Evolutionary conservation across 64 coral and sea anemone genomes (phyloP).

Genomic region (Cladopsammia gracilis): DNA sequence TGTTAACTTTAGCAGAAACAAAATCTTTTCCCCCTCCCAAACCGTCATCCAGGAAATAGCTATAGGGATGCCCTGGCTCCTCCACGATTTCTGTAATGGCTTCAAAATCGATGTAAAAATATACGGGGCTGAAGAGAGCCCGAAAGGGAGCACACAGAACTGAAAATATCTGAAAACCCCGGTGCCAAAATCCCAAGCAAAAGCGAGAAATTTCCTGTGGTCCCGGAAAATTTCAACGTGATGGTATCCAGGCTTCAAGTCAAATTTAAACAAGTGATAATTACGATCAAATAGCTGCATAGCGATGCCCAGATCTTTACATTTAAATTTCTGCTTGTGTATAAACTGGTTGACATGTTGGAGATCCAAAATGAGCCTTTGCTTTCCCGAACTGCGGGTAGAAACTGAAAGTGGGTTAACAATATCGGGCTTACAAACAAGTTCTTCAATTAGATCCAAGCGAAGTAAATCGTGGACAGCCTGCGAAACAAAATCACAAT

Average conservation of each 20-base stretch:
- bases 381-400: background rate
- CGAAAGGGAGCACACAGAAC: no score
- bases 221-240: background rate
- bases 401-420: constrained; percentile 37
- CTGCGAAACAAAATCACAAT: constrained; percentile 34
- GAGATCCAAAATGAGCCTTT: constrained; percentile 26
- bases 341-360: constrained; percentile 28
- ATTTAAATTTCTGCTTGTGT: constrained; percentile 38
- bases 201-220: constrained; percentile 29
- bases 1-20: no score
- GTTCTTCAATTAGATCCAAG: background rate
- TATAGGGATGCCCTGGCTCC: background rate
- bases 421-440: constrained; percentile 20
- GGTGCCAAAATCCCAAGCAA: constrained; percentile 53
- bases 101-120: constrained; percentile 2
- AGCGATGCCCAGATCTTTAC: background rate
- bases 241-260: constrained; percentile 17
- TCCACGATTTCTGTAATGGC: no score
- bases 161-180: background rate
- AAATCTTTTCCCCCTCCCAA: no score
- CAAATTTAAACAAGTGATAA: background rate
- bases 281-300: background rate
- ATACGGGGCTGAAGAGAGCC: background rate
- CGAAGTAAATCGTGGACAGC: constrained; percentile 32
- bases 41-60: constrained; percentile 10